A percentile compares a stretch with the other conserved stretches of the same genome.
phyloP scores from a whole-genome alignment of 2,113 vertebrate genomes.

The Phylloscopus trochiloides region DNA sequence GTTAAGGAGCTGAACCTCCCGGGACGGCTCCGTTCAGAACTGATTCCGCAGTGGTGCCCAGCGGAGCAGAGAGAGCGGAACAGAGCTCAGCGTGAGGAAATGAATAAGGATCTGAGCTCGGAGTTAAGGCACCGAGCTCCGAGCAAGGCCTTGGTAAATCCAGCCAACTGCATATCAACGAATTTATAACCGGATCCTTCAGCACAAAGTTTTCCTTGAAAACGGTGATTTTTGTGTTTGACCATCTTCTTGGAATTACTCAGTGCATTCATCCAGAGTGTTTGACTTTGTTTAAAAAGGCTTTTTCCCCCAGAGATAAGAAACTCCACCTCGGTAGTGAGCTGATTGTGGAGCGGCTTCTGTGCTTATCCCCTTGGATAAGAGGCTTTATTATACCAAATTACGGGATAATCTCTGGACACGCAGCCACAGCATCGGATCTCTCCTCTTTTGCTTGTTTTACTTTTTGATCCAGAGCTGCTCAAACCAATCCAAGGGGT shows the following conservation, averaged over 20 bases:
- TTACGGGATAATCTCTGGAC: neutral
- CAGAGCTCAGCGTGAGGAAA: neutral
- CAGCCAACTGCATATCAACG: neutral
- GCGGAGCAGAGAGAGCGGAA: neutral
- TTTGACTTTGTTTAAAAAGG: neutral
- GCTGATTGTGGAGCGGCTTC: neutral
- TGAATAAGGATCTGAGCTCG: neutral
- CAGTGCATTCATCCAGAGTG: neutral
- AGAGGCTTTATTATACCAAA: constrained; percentile 15
- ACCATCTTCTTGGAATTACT: neutral
- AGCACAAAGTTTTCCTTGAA: neutral
- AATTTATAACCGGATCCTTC: neutral
- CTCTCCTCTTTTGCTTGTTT: neutral
- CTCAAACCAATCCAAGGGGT: neutral
- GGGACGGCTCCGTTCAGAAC: neutral
- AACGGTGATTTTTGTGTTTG: neutral
- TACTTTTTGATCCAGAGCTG: neutral
- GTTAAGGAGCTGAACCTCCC: neutral
- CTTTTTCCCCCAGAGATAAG: neutral
- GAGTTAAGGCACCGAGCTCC: neutral
- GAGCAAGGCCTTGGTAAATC: neutral
- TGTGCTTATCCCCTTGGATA: neutral
- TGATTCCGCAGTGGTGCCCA: neutral
- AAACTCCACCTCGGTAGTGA: neutral
- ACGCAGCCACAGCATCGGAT: neutral